Evolutionary conservation across 2,888 invertebrate species (phyloP), one percentile per base, ranked within the genome.

Genomic region (Drosophila melanocephala): DNA sequence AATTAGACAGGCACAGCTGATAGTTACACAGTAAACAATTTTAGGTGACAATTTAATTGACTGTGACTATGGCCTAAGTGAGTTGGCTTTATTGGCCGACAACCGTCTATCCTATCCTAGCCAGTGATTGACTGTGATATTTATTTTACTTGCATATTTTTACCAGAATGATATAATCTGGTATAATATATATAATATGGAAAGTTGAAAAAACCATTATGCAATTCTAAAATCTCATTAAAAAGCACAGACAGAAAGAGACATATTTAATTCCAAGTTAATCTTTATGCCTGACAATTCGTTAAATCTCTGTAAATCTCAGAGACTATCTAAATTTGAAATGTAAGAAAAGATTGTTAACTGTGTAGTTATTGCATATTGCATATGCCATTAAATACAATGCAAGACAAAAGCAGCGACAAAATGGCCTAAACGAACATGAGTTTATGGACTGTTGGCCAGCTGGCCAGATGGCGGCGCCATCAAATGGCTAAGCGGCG

Each of bases 401-500:
- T 64, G 58, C 53, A 75, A 63, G 47, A 66, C 65, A 71, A 65
- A 53, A 58, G 32, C 26, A 22, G 22, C 44, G 42, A 30, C 42
- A 56, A 67, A 60, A 56, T 44, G 62, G 52, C 52, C 26, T 56
- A 68, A 80, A 61, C 53, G 37, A 33, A 28, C 53, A 53, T 50
- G 50, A 71, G 60, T 58, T 55, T 65, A 62, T 70, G 65, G 62
- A 56, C 76, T 51, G 47, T 47, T 58, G 28, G 37, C 53, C 57
- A 53, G 42, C 56, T 81, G 72, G 75, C 66, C 67, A 77, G 66
- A 62, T 81, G 82, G 80, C 78, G 78, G 80, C 84, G 89, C 87
- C 84, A 89, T 89, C 89, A 88, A 84, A 88, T 84, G 81, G 67
- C 72, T 63, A 81, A 67, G 33, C 73, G 84, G 89, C 84, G 84